Evolutionary conservation across 2,888 invertebrate species (phyloP).

Genomic region (Orthonevra nobilis): DNA sequence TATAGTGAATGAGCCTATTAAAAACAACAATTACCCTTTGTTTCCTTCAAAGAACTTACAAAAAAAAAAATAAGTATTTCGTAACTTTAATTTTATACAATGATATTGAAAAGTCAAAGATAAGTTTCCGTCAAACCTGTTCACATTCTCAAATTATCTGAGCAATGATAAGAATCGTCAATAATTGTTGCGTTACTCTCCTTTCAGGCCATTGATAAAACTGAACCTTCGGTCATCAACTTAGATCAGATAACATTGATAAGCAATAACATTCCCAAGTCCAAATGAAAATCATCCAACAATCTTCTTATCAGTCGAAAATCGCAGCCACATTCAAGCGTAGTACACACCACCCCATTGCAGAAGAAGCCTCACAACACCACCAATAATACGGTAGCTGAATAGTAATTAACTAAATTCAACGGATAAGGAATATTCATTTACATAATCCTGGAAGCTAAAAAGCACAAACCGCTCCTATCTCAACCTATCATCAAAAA

Average conservation of each 20-base stretch:
- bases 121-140: too few species aligned
- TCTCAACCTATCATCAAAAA: constrained; percentile 22
- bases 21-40: too few species aligned
- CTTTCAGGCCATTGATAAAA: too few species aligned
- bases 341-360: constrained; percentile 1
- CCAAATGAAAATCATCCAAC: constrained; percentile 37
- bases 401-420: constrained; percentile 59
- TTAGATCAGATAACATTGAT: too few species aligned
- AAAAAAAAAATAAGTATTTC: too few species aligned
- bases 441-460: constrained; percentile 45
- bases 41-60: too few species aligned
- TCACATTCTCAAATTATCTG: neutral
- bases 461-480: constrained; percentile 2
- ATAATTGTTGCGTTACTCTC: neutral
- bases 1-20: too few species aligned
- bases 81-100: too few species aligned
- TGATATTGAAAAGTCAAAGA: too few species aligned
- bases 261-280: constrained; percentile 22
- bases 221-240: too few species aligned
- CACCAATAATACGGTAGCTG: constrained; percentile 55
- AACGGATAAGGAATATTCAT: constrained; percentile 54
- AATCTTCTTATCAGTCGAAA: constrained; percentile 18
- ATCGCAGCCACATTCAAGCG: constrained; percentile 20
- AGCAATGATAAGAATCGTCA: neutral
- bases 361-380: constrained; percentile 36